Conservation (phyloP, 1,140 invertebrate genomes). For the Rhagoletis zephyria region DNA sequence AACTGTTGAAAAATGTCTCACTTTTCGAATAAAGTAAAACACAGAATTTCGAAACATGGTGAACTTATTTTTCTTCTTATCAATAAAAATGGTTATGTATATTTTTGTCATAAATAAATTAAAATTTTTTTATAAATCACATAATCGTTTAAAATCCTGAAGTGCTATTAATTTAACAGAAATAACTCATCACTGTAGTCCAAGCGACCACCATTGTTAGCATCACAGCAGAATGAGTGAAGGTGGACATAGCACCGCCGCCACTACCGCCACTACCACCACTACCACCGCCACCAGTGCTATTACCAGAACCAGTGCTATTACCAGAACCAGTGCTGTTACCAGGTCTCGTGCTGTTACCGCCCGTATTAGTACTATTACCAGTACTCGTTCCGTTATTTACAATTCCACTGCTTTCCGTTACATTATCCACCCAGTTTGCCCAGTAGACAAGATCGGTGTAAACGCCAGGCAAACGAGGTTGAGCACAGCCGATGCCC, state of each 20-base stretch:
- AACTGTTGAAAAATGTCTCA: too few species aligned
- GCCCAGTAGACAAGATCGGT: slow-evolving; percentile 78
- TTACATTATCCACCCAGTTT: slow-evolving; percentile 72
- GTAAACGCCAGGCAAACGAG: slow-evolving; percentile 77
- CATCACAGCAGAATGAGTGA: slow-evolving; percentile 55
- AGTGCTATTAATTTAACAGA: not conserved
- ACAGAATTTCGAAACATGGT: too few species aligned
- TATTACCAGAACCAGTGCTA: not conserved
- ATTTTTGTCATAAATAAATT: too few species aligned
- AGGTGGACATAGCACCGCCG: slow-evolving; percentile 57
- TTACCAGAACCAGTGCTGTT: not conserved
- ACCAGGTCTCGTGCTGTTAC: not conserved
- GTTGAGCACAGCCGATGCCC: slow-evolving; percentile 76
- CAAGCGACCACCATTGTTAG: not conserved
- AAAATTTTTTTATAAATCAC: too few species aligned
- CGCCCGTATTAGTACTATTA: not conserved
- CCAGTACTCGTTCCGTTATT: not conserved
- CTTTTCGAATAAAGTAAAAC: too few species aligned
- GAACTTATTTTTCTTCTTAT: too few species aligned
- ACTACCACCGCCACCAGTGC: not conserved
- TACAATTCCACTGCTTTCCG: not conserved
- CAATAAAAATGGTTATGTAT: too few species aligned
- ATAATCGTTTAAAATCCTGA: too few species aligned
- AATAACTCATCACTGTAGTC: slow-evolving; percentile 17
- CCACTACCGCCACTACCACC: slow-evolving; percentile 47